phyloP scores from a whole-genome alignment of 2,888 invertebrate species.

The Metallyticus violacea region DNA sequence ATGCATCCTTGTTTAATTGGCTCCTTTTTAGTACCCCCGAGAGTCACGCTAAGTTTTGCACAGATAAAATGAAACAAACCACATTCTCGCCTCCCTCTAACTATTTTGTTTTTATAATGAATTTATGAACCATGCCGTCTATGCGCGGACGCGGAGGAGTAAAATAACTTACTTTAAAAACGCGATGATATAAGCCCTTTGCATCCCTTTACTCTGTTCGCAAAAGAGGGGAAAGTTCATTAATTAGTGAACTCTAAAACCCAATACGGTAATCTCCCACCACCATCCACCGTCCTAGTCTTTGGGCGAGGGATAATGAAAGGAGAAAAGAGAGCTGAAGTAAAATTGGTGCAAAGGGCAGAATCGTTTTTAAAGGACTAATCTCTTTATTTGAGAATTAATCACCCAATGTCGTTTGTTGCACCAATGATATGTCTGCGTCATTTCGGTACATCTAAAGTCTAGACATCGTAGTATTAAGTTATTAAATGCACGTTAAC shows the following conservation, averaged over 20 bases:
- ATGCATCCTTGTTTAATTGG: not conserved
- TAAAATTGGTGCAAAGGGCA: not conserved
- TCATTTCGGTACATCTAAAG: too few species aligned
- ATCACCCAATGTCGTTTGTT: constrained; percentile 5
- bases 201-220: not conserved
- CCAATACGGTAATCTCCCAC: not conserved
- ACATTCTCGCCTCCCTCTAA: not conserved
- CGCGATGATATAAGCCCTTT: constrained; percentile 1
- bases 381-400: constrained; percentile 12
- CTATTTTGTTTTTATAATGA: not conserved
- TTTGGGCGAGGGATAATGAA: not conserved
- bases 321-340: not conserved
- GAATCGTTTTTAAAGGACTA: not conserved
- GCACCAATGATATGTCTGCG: not conserved
- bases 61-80: not conserved
- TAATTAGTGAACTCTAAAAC: not conserved
- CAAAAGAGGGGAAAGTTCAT: not conserved
- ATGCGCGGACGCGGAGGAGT: not conserved
- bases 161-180: not conserved
- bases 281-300: too few species aligned
- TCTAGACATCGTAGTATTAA: too few species aligned
- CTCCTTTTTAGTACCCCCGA: too few species aligned
- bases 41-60: not conserved
- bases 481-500: too few species aligned
- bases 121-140: constrained; percentile 6